phyloP scores from a whole-genome alignment of 1,140 invertebrate species.

The Drosophila trapezifrons region DNA sequence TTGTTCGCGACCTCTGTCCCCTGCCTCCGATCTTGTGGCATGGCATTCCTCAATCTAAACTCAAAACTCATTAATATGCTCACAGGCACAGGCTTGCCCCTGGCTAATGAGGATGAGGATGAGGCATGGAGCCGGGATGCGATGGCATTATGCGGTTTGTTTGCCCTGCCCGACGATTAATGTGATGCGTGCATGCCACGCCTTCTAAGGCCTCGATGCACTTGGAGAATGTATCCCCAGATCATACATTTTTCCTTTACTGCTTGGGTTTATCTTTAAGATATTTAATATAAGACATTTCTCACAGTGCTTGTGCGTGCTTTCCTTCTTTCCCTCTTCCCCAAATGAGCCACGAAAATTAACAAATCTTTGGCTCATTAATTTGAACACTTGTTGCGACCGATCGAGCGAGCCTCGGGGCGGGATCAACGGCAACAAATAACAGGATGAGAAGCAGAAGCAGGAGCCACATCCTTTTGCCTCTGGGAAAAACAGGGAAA shows the following conservation, averaged over 20 bases:
- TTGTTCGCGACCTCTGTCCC: slow-evolving; percentile 49
- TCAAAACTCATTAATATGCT: slow-evolving; percentile 80
- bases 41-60: slow-evolving; percentile 70
- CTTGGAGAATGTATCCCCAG: neutral
- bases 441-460: slow-evolving; percentile 6
- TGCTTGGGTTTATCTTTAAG: neutral
- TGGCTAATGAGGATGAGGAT: slow-evolving; percentile 37
- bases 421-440: slow-evolving; percentile 21
- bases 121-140: slow-evolving; percentile 29
- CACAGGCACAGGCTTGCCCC: slow-evolving; percentile 35
- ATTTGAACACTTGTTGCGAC: slow-evolving; percentile 72
- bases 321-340: neutral
- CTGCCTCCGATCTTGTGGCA: slow-evolving; percentile 13
- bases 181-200: slow-evolving; percentile 56
- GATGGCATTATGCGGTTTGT: slow-evolving; percentile 52
- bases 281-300: neutral
- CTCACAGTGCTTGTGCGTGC: slow-evolving; percentile 27
- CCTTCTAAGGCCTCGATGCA: slow-evolving; percentile 20
- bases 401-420: slow-evolving; percentile 33
- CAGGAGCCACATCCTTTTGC: slow-evolving; percentile 9
- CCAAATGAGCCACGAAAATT: slow-evolving; percentile 77
- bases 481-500: slow-evolving; percentile 15
- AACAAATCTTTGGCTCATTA: slow-evolving; percentile 81
- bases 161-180: slow-evolving; percentile 66
- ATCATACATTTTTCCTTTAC: neutral